A percentile compares a stretch with the other conserved stretches of the same genome.
phyloP scores from a whole-genome alignment of 2,888 invertebrate species.

The Tenodera sinensis region DNA sequence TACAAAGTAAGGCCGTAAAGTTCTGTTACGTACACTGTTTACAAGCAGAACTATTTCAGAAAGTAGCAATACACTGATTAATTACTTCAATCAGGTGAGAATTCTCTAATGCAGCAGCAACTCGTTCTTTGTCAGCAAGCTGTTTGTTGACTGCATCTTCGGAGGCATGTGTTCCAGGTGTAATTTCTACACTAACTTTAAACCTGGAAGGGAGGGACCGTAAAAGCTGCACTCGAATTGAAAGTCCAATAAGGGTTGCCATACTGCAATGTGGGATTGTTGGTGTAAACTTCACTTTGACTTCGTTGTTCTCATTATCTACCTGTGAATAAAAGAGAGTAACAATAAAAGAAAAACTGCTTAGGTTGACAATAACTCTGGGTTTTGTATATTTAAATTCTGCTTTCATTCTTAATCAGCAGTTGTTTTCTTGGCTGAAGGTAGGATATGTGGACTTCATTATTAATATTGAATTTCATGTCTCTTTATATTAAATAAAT shows the following conservation, averaged over 20 bases:
- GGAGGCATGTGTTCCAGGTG: slow-evolving; percentile 88
- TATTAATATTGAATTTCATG: neutral
- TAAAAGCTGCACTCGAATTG: slow-evolving; percentile 87
- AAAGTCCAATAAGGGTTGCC: slow-evolving; percentile 92
- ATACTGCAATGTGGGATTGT: slow-evolving; percentile 99
- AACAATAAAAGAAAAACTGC: neutral
- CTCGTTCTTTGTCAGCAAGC: slow-evolving; percentile 94
- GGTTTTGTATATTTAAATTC: neutral
- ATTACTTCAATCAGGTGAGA: slow-evolving; percentile 85
- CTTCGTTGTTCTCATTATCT: slow-evolving; percentile 65
- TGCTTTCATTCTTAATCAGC: neutral
- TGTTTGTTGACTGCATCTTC: slow-evolving; percentile 96
- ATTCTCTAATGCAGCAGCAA: slow-evolving; percentile 96
- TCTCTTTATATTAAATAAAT: too few species aligned
- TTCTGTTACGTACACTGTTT: neutral
- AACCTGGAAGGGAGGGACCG: slow-evolving; percentile 75
- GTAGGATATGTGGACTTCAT: too few species aligned
- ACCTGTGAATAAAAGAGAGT: slow-evolving; percentile 50
- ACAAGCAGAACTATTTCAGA: neutral
- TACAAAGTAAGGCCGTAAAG: neutral
- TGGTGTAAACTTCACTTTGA: slow-evolving; percentile 85
- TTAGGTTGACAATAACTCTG: neutral
- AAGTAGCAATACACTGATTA: slow-evolving; percentile 74
- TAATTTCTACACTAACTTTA: slow-evolving; percentile 83
- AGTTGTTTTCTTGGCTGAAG: neutral